Conservation (phyloP, 2,888 invertebrate genomes). For the Tipula helvola region DNA sequence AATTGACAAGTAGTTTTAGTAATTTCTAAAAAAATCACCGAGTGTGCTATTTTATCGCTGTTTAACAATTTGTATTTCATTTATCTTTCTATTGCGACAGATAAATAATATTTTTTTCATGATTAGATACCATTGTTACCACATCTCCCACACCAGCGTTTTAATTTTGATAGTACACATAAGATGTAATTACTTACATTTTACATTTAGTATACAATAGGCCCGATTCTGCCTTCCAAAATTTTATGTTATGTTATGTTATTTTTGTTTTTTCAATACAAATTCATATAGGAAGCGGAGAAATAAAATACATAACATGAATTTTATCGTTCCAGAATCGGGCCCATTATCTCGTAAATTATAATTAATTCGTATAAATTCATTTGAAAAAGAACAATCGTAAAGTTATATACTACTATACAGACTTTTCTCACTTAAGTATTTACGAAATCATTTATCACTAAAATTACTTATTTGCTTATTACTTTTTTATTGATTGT, state of each 20-base stretch:
- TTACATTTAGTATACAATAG: not conserved
- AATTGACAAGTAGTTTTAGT: too few relatives aligned
- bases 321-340: too few relatives aligned
- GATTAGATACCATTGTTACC: not conserved
- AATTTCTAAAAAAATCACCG: too few relatives aligned
- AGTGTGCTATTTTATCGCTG: too few relatives aligned
- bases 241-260: too few relatives aligned
- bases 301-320: too few relatives aligned
- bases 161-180: not conserved
- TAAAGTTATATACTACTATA: not conserved
- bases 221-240: too few relatives aligned
- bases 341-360: not conserved
- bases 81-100: too few relatives aligned
- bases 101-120: not conserved
- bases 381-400: not conserved
- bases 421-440: not conserved
- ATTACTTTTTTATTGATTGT: not conserved
- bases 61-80: too few relatives aligned
- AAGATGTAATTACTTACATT: not conserved
- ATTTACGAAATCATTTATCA: not conserved
- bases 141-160: not conserved
- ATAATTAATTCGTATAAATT: not conserved
- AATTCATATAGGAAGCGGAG: too few relatives aligned
- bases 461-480: not conserved
- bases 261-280: too few relatives aligned